These are phyloP conservation scores for Archips crataeganus DNA, from an alignment of 2,888 invertebrate species.

Conservation along the genomic window DNA sequence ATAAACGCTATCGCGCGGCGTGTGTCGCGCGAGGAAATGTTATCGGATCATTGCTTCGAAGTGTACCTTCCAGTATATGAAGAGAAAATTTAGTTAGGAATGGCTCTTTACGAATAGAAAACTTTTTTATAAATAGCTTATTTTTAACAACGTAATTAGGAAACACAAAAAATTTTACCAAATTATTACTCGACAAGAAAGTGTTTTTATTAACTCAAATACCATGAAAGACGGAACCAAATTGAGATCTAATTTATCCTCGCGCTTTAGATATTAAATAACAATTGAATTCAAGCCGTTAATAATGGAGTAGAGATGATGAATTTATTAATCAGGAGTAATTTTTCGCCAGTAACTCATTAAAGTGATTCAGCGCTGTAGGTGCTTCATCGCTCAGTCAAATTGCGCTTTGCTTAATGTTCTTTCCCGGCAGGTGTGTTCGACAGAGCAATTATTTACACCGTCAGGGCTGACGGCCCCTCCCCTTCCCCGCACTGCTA, in stretches of 20 bases:
- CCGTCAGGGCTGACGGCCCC: conserved; percentile 78
- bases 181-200: too few species aligned
- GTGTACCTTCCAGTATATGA: conserved; percentile 43
- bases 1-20: conserved; percentile 69
- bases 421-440: conserved; percentile 85
- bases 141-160: neutral
- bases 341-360: conserved; percentile 82
- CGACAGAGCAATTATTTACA: conserved; percentile 86
- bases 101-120: neutral
- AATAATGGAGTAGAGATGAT: conserved; percentile 70
- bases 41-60: conserved; percentile 59
- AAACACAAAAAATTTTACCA: neutral
- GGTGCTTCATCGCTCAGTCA: conserved; percentile 85
- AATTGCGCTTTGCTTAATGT: conserved; percentile 86
- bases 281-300: conserved; percentile 50
- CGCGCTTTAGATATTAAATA: conserved; percentile 12
- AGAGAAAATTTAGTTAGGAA: conserved; percentile 10
- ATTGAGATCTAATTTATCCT: conserved; percentile 13
- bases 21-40: conserved; percentile 63
- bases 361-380: conserved; percentile 79
- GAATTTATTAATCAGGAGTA: conserved; percentile 72
- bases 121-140: neutral
- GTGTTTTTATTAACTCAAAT: neutral
- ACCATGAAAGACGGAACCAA: neutral
- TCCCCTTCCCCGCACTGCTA: conserved; percentile 52